Evolutionary conservation across 2,888 invertebrate genomes (phyloP), one percentile per base, ranked within the genome.

Genomic region (Ditylenchus weischeri): DNA sequence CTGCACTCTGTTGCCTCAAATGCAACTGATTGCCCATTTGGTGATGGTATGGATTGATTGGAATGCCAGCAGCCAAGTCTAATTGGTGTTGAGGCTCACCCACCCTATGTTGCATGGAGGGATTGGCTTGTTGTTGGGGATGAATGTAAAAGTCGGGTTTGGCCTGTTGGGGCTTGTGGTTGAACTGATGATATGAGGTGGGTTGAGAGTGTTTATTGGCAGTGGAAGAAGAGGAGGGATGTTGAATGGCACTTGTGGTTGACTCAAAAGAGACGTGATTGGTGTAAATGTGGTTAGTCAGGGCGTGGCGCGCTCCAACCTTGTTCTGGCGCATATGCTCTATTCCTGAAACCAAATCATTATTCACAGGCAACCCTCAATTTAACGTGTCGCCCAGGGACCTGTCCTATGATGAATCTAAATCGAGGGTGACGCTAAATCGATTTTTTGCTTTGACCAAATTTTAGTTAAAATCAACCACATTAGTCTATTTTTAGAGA

Each of bases 221-320:
- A 23, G 21, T 21, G 10, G 54, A 54, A 54, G 54, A 21, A 18
- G 23, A 23, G 19, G 62, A 48, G 19, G 61, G 62, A 29, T 23
- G 59, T 8, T 50, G 51, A 11, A 57, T 66, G 51, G 68, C 59
- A 72, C 73, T 74, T 15, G 64, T 36, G 50, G 69, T 72, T 13
- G 72, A 72, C 54, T 74, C 76, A 57, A 76, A 75, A 29, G 71
- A 74, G 36, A 75, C 76, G 59, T 75, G 75, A 62, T 75, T 75
- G 11, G 70, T 62, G 50, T 69, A 50, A 8, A 65, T 61, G 50
- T 68, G 65, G 57, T 72, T 71, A 13, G 62, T 49, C 51, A 65
- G 36, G 4, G 23, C 57, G 49, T 35, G 36, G 18, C 62, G 62
- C 0, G 23, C 59, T 21, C 59, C 59, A 13, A 43, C 36, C 4